These are phyloP conservation scores for Meganola albula DNA, from an alignment of 2,888 invertebrate species.

Conservation along the genomic window DNA sequence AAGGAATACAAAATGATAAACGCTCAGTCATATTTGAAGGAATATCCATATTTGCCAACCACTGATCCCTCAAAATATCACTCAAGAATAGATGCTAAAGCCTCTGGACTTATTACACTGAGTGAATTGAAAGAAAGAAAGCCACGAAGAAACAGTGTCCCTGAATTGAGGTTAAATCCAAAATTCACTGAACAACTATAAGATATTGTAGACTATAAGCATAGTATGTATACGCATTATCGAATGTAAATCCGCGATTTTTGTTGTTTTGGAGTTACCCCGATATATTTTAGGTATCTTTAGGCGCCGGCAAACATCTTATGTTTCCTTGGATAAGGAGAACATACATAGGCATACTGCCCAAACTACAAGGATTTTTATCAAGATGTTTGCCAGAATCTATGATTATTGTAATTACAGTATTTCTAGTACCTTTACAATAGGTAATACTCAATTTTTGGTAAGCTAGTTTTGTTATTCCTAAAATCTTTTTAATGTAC, in stretches of 20 bases:
- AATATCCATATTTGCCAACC: conserved; percentile 71
- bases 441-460: conserved; percentile 45
- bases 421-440: conserved; percentile 48
- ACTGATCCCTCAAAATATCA: conserved; percentile 70
- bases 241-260: conserved; percentile 5
- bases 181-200: conserved; percentile 58
- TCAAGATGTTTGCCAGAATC: conserved; percentile 14
- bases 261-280: conserved; percentile 10
- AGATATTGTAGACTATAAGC: background rate
- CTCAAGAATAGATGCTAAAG: conserved; percentile 61
- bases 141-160: conserved; percentile 67
- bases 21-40: conserved; percentile 66
- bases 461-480: too few relatives aligned
- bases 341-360: too few relatives aligned
- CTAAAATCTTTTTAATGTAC: too few relatives aligned
- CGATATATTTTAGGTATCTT: too few relatives aligned
- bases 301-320: too few relatives aligned
- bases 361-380: too few relatives aligned
- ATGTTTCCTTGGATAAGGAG: too few relatives aligned
- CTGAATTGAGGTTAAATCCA: conserved; percentile 62
- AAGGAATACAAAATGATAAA: conserved; percentile 53
- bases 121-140: conserved; percentile 55
- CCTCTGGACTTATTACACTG: conserved; percentile 65
- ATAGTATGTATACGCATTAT: background rate
- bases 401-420: conserved; percentile 32